Conservation (phyloP, 2,888 invertebrate species). For the Andrena dorsata region DNA sequence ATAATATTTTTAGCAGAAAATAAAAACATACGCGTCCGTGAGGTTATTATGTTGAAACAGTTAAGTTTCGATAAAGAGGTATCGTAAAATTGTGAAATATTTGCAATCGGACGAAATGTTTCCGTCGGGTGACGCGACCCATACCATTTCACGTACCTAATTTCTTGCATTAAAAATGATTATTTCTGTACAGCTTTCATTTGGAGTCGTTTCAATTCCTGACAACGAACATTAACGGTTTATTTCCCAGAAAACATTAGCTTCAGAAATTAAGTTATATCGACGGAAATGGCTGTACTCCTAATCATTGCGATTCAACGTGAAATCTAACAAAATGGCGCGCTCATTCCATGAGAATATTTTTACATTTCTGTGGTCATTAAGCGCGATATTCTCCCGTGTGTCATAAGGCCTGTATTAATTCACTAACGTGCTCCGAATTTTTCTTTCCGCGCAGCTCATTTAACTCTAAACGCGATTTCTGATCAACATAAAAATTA, state of each 20-base stretch:
- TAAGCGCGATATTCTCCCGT: background rate
- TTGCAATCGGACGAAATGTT: background rate
- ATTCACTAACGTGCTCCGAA: conserved; percentile 19
- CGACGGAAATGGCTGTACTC: background rate
- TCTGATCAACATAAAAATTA: conserved; percentile 21
- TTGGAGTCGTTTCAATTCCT: background rate
- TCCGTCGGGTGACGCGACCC: conserved; percentile 12
- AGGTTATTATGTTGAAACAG: background rate
- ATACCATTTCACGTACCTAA: background rate
- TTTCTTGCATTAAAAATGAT: background rate
- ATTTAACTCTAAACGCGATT: conserved; percentile 1
- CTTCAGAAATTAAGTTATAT: background rate
- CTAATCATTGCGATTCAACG: conserved; percentile 30
- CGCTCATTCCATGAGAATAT: conserved; percentile 9
- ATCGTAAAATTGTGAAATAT: background rate
- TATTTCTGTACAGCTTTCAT: conserved; percentile 1
- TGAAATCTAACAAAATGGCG: conserved; percentile 39
- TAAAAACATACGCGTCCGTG: background rate
- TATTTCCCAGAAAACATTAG: background rate
- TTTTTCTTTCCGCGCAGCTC: conserved; percentile 18
- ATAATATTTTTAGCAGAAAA: background rate
- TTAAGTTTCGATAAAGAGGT: background rate
- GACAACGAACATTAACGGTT: conserved; percentile 5
- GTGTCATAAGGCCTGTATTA: background rate
- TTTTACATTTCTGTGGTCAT: conserved; percentile 26